Conservation (phyloP, 2,113 vertebrate species). For the Platichthys flesus region DNA sequence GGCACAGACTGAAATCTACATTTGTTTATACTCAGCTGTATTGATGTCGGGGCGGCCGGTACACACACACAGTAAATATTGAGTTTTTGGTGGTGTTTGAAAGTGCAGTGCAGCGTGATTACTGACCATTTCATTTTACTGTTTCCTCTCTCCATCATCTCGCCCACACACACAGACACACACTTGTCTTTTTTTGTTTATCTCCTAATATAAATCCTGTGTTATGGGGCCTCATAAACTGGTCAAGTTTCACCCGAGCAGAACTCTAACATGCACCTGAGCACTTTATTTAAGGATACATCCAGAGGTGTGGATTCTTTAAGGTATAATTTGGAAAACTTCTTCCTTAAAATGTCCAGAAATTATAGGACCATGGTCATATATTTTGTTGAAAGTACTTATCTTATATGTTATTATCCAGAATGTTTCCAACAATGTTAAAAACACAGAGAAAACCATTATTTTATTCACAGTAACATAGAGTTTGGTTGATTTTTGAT, state of each 20-base stretch:
- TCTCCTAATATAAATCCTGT: slow-evolving; percentile 61
- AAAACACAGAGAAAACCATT: no score
- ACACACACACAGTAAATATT: slow-evolving; percentile 60
- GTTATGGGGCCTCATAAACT: slow-evolving; percentile 62
- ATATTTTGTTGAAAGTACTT: no score
- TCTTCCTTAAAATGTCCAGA: no score
- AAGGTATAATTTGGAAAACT: no score
- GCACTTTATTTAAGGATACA: slow-evolving; percentile 42
- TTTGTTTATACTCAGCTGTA: slow-evolving; percentile 63
- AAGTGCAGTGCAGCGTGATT: slow-evolving; percentile 40
- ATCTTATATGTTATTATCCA: no score
- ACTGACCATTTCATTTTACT: slow-evolving; percentile 34
- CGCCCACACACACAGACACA: slow-evolving; percentile 4
- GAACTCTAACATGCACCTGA: slow-evolving; percentile 37
- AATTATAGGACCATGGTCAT: no score
- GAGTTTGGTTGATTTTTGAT: no score
- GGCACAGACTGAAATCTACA: slow-evolving; percentile 52
- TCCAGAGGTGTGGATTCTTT: background rate
- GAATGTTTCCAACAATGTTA: no score
- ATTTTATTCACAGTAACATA: no score
- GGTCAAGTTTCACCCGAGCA: slow-evolving; percentile 48
- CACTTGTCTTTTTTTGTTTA: slow-evolving; percentile 53
- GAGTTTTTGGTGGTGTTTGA: slow-evolving; percentile 54
- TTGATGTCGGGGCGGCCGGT: slow-evolving; percentile 38
- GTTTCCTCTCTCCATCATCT: slow-evolving; percentile 54